Evolutionary conservation across 2,797 vertebrate species (phyloP).

Genomic region (Otus scops): DNA sequence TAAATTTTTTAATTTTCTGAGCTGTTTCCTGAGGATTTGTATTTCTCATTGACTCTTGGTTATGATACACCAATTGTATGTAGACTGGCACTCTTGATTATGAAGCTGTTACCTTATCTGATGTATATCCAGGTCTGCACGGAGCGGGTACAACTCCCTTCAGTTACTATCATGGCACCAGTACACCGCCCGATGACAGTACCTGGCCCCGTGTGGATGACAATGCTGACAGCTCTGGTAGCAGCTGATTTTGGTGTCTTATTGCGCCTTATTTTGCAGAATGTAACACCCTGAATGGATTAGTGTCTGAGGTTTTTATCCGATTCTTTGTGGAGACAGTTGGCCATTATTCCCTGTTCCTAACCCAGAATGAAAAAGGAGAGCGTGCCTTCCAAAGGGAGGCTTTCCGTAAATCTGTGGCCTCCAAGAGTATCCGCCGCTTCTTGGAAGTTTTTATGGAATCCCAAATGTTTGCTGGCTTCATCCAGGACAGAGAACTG

Average conservation of each 20-base stretch:
- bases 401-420: slow-evolving; percentile 96
- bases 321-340: slow-evolving; percentile 99
- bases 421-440: slow-evolving; percentile 96
- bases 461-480: slow-evolving; percentile 98
- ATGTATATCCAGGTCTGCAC: not conserved
- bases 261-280: slow-evolving; percentile 79
- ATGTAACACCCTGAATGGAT: slow-evolving; percentile 92
- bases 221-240: not conserved
- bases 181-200: not conserved
- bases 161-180: not conserved
- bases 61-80: not conserved
- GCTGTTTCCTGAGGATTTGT: not conserved
- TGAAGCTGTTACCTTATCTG: not conserved
- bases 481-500: slow-evolving; percentile 97
- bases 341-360: slow-evolving; percentile 96
- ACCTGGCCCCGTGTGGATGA: not conserved
- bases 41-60: not conserved
- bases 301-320: slow-evolving; percentile 97
- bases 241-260: slow-evolving; percentile 36
- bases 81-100: not conserved
- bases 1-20: not conserved
- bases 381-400: slow-evolving; percentile 94
- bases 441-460: slow-evolving; percentile 99
- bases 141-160: not conserved
- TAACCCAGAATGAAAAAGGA: slow-evolving; percentile 91